Percentiles rank a stretch among this genome's conserved stretches.
Conservation (phyloP, 2,888 invertebrate species). For the Pristionchus exspectatus region DNA sequence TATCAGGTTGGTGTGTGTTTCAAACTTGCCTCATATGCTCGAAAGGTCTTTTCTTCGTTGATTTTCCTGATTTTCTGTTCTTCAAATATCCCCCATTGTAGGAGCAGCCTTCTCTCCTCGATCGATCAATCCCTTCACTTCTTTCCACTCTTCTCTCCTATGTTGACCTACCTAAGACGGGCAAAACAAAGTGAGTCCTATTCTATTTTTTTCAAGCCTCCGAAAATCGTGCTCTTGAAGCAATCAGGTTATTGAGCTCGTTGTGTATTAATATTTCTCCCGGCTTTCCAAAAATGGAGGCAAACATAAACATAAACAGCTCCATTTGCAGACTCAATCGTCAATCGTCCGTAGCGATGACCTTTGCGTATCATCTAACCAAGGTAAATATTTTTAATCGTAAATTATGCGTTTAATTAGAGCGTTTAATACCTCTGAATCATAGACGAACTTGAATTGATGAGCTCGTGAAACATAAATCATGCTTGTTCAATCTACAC, state of each 20-base stretch:
- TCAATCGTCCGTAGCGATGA: constrained; percentile 59
- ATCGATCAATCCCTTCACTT: constrained; percentile 67
- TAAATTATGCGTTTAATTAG: neutral
- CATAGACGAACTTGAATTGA: too few relatives aligned
- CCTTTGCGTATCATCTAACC: constrained; percentile 57
- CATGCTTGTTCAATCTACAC: too few relatives aligned
- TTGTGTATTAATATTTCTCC: neutral
- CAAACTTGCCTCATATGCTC: neutral
- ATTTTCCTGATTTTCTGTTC: too few relatives aligned
- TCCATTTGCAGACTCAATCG: constrained; percentile 39
- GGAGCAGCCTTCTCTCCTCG: constrained; percentile 73
- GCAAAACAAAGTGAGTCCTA: neutral
- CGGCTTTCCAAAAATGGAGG: neutral
- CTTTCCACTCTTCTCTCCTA: constrained; percentile 63
- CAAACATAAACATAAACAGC: neutral
- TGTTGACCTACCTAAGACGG: constrained; percentile 59
- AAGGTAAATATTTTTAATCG: constrained; percentile 60
- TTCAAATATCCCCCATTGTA: neutral
- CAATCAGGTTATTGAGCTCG: neutral
- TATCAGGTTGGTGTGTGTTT: constrained; percentile 61
- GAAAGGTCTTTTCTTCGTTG: too few relatives aligned
- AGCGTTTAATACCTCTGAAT: neutral
- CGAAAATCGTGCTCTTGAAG: neutral
- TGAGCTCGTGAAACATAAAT: too few relatives aligned
- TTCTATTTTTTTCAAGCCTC: neutral